Base-by-base conservation (phyloP, 2,797 vertebrate species). In the Falco biarmicus region DNA sequence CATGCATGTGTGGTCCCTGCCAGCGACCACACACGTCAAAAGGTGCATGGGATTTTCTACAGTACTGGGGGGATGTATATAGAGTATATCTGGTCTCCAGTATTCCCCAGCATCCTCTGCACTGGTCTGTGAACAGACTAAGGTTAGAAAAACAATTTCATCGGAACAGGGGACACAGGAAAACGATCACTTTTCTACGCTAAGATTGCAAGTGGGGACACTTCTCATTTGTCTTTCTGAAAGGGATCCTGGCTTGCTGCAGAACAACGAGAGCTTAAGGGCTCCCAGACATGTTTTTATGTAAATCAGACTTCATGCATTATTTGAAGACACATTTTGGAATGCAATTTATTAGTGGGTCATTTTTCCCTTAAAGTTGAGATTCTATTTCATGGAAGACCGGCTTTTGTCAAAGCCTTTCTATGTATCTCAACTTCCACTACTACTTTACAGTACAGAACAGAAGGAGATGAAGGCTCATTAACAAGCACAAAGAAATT, bases 401-500 rank as follows among this genome's bases (percentile, higher is more conserved):
- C 93, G 60, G 13, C n/a, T 97, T 96, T 95, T 85, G 56, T 92
- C 78, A 91, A 96, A 94, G 75, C 69, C 22, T 84, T 93, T 95
- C 90, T 84, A 48, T 83, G 68, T 90, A 85, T 90, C 77, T 93
- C 94, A 95, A 89, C 71, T 91, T 96, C 47, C 66, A 77, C 82
- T 82, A 79, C 39, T 66, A 31, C 91, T 94, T 89, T 93, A 90
- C 80, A 18, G 45, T 45, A 45, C 45, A 45, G 61, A 92, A 64
- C 54, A 81, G 77, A 91, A 94, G 57, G 88, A 95, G 71, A 93
- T 59, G 81, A 93, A 95, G 51, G 68, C 68, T 94, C 79, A 95
- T 95, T 95, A 95, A 71, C 77, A 93, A 83, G 70, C 83, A 78
- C 71, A 82, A 96, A 94, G 90, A 96, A 96, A 96, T 95, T 90